Evolutionary conservation across 2,797 vertebrate species (phyloP).

Genomic region (Rhinatrema bivittatum): DNA sequence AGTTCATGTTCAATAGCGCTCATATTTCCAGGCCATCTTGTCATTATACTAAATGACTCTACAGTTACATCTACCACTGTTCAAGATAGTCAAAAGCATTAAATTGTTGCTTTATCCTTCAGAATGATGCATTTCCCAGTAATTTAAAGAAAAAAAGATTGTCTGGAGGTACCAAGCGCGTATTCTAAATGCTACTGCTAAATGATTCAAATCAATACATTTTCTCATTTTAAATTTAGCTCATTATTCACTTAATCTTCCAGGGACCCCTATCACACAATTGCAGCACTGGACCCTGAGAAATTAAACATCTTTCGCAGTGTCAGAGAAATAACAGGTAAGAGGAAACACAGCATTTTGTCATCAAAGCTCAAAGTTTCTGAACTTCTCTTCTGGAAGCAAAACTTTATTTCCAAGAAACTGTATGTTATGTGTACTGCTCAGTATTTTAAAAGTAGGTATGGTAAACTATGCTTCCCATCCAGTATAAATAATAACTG

Average conservation of each 20-base stretch:
- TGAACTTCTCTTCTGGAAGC: constrained; percentile 2
- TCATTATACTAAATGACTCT: too few relatives aligned
- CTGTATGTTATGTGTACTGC: too few relatives aligned
- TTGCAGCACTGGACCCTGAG: constrained; percentile 85
- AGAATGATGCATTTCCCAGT: too few relatives aligned
- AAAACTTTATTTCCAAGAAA: too few relatives aligned
- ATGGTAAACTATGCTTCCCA: too few relatives aligned
- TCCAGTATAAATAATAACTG: too few relatives aligned
- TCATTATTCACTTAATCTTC: constrained; percentile 25
- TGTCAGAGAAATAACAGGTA: constrained; percentile 95
- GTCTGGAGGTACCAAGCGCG: neutral
- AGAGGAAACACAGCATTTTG: neutral
- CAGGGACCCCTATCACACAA: constrained; percentile 90
- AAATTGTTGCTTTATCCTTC: too few relatives aligned
- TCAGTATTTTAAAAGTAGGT: too few relatives aligned
- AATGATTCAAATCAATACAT: neutral
- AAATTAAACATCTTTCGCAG: constrained; percentile 86
- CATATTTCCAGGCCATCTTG: too few relatives aligned
- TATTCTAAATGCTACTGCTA: neutral
- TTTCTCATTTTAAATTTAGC: neutral
- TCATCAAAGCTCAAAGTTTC: neutral
- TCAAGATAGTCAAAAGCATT: too few relatives aligned
- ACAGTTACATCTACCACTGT: too few relatives aligned
- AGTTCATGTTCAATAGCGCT: too few relatives aligned
- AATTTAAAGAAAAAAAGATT: neutral